Percentiles rank a stretch among this genome's conserved stretches.
Evolutionary conservation across 2,113 vertebrate genomes (phyloP).

Genomic region (Cavia aperea): DNA sequence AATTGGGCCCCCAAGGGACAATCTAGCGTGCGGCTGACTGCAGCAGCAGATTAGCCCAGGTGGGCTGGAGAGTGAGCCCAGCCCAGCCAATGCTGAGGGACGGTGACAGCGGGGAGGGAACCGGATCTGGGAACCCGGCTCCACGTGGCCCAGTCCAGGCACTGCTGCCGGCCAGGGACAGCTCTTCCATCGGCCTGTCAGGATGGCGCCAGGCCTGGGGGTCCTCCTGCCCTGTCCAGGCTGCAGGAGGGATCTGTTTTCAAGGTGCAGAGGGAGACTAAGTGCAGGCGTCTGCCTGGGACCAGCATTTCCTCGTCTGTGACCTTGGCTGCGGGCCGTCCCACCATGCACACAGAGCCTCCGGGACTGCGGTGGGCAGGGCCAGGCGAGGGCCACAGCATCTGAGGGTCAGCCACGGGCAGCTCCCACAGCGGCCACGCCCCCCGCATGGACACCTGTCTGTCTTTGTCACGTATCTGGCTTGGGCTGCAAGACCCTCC

Average conservation of each 20-base stretch:
- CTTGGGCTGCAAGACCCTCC: not conserved
- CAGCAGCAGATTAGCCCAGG: not conserved
- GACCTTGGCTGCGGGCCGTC: not conserved
- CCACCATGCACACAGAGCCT: not conserved
- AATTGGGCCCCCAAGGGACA: not conserved
- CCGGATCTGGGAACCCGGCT: too few relatives aligned
- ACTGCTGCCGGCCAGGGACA: accelerated
- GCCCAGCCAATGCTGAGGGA: not conserved
- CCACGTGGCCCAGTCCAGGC: accelerated
- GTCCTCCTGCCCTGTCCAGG: not conserved
- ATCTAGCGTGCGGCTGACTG: not conserved
- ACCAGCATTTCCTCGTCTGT: not conserved
- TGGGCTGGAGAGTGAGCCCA: too few relatives aligned
- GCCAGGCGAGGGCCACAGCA: not conserved
- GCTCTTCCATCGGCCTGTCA: too few relatives aligned
- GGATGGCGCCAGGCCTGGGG: accelerated
- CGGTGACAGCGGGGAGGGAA: not conserved
- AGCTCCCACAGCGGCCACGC: not conserved
- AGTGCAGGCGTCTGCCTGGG: not conserved
- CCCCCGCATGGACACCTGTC: not conserved
- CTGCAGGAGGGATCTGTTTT: not conserved
- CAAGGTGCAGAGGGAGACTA: not conserved
- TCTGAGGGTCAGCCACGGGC: not conserved
- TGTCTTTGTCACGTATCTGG: not conserved
- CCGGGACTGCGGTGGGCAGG: not conserved